Conservation (phyloP, 2,113 vertebrate species). For the Oncorhynchus gorbuscha region DNA sequence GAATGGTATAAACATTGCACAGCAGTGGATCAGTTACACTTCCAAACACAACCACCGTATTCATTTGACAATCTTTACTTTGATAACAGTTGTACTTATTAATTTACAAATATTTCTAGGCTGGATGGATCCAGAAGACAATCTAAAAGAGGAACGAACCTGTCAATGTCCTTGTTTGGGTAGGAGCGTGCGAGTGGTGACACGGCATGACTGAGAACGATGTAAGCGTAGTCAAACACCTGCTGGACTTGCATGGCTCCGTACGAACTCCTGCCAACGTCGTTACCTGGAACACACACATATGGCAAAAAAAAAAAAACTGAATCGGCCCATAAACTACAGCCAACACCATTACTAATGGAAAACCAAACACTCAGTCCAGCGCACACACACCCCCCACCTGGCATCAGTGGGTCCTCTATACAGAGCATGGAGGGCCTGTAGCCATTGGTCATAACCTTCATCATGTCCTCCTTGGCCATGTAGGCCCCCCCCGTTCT, state of each 20-base stretch:
- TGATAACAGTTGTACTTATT: too few species aligned
- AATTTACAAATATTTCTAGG: too few species aligned
- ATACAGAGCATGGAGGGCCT: slow-evolving; percentile 97
- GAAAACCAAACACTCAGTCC: neutral
- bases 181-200: slow-evolving; percentile 92
- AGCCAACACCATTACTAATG: too few species aligned
- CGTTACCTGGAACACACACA: slow-evolving; percentile 79
- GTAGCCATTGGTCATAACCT: slow-evolving; percentile 91
- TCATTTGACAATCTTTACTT: too few species aligned
- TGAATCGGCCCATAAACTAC: too few species aligned
- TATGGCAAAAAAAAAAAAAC: too few species aligned
- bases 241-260: slow-evolving; percentile 98
- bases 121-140: neutral
- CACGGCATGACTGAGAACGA: slow-evolving; percentile 91
- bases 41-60: too few species aligned
- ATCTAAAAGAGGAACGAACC: slow-evolving; percentile 64
- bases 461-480: slow-evolving; percentile 96
- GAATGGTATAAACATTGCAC: neutral
- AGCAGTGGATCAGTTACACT: neutral
- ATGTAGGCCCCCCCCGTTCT: slow-evolving; percentile 96
- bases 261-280: slow-evolving; percentile 95
- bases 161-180: slow-evolving; percentile 94
- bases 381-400: slow-evolving; percentile 57
- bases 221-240: slow-evolving; percentile 96
- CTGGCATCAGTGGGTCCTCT: slow-evolving; percentile 93